A percentile compares a stretch with the other conserved stretches of the same genome.
Evolutionary conservation across 2,797 vertebrate genomes (phyloP).

Genomic region (Danio choprae): DNA sequence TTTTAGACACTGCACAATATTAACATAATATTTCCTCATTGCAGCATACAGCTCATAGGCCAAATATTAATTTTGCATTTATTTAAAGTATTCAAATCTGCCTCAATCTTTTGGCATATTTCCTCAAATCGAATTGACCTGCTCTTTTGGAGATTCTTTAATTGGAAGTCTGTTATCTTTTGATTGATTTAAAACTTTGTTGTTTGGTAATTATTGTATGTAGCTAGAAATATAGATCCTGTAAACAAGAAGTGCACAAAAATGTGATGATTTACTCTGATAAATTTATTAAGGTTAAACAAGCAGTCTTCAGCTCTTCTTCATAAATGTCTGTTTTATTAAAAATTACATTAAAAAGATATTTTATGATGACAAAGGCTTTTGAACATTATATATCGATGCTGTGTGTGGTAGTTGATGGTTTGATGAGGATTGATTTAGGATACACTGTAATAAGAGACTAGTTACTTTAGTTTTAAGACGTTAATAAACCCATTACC

Average conservation of each 20-base stretch:
- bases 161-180: constrained; percentile 54
- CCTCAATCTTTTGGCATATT: background rate
- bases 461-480: no score
- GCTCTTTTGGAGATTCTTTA: background rate
- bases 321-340: constrained; percentile 15
- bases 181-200: constrained; percentile 59
- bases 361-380: background rate
- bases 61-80: background rate
- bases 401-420: background rate
- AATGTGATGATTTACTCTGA: constrained; percentile 76
- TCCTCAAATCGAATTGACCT: background rate
- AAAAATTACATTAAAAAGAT: constrained; percentile 29
- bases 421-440: constrained; percentile 42
- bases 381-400: constrained; percentile 7
- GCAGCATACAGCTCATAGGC: constrained; percentile 1
- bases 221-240: constrained; percentile 75
- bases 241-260: constrained; percentile 67
- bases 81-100: background rate
- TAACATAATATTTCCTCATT: background rate
- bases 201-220: constrained; percentile 74
- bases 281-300: constrained; percentile 70
- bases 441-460: background rate
- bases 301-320: constrained; percentile 54
- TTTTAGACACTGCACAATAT: background rate
- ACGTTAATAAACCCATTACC: no score